Evolutionary conservation across 1,140 invertebrate species (phyloP).

Genomic region (Drosophila azteca): DNA sequence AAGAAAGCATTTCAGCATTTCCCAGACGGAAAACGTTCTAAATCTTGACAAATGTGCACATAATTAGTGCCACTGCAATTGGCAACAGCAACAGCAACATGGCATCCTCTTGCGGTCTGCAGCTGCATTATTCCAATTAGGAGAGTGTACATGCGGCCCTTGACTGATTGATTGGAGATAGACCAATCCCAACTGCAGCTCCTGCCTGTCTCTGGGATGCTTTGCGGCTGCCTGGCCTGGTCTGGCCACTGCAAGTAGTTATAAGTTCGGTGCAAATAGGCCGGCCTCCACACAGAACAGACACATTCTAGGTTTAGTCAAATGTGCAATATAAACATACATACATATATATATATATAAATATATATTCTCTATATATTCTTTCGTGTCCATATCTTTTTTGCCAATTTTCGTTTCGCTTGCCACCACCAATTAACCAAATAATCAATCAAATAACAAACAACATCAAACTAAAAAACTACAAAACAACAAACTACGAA

Average conservation of each 20-base stretch:
- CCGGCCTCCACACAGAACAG: constrained; percentile 21
- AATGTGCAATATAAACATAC: constrained; percentile 2
- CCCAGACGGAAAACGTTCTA: constrained; percentile 48
- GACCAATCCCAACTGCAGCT: constrained; percentile 9
- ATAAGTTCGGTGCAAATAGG: constrained; percentile 15
- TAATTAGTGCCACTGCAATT: constrained; percentile 53
- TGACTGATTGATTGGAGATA: constrained; percentile 45
- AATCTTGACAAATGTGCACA: constrained; percentile 48
- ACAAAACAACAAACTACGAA: constrained; percentile 40
- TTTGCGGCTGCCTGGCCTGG: not conserved
- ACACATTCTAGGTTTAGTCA: constrained; percentile 10
- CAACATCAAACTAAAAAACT: constrained; percentile 37
- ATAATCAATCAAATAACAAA: constrained; percentile 38
- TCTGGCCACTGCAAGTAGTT: constrained; percentile 22
- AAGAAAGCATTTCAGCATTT: constrained; percentile 30
- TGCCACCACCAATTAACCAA: constrained; percentile 33
- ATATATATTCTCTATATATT: constrained; percentile 66
- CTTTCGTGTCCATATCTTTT: constrained; percentile 75
- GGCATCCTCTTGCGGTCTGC: constrained; percentile 33
- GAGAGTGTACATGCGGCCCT: constrained; percentile 34
- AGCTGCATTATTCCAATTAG: constrained; percentile 48
- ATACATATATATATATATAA: constrained; percentile 47
- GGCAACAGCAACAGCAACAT: constrained; percentile 11
- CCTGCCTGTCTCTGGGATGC: not conserved
- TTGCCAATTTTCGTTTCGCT: constrained; percentile 73